Base-by-base conservation (phyloP, 2,113 vertebrate genomes). In the Fulmarus glacialis region DNA sequence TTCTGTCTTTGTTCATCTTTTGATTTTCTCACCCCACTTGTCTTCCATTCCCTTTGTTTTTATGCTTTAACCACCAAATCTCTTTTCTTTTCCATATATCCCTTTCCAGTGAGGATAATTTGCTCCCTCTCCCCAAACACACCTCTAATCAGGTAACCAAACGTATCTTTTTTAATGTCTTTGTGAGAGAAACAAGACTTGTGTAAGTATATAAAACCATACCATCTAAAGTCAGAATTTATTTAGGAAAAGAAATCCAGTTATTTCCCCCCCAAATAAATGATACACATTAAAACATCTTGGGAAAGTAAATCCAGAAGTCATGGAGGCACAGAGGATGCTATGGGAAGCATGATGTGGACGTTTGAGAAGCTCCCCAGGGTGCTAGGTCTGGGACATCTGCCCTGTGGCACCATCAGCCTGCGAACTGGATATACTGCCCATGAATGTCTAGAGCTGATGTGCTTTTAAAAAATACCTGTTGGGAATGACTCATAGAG, bases 91-190 rank as follows among this genome's bases (percentile, higher is more conserved):
- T 73, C 45, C 53, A 22, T 26, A 9, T 26, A 36, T 15, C 13
- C 27, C 10, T 22, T 90, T 90, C n/a, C 22, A 60, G 32, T 60
- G 14, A n/a, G 40, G 36, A 48, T 55, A 60, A 56, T 82, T 86
- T 68, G 3, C 53, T 89, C 6, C 20, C 3, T 88, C 40, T 82
- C 16, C 47, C 11, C 34, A 92, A 1, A 4, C 15, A 16, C 13
- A 48, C 12, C 21, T 60, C 53, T 64, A 27, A 70, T 36, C 36
- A n/a, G 24, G 16, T 42, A 32, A 75, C 24, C 5, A 47, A 56
- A 18, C 4, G 2, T 20, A 7, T 15, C 0, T 29, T 50, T 81
- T 63, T 7, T 2, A 70, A 50, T 23, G 36, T 52, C 42, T 60
- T 58, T n/a, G 15, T 66, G 38, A 40, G 75, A 66, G n/a, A 81